Percentiles rank a stretch among this genome's conserved stretches.
Evolutionary conservation across 1,140 invertebrate genomes (phyloP).

Genomic region (Frieseomelitta varia): DNA sequence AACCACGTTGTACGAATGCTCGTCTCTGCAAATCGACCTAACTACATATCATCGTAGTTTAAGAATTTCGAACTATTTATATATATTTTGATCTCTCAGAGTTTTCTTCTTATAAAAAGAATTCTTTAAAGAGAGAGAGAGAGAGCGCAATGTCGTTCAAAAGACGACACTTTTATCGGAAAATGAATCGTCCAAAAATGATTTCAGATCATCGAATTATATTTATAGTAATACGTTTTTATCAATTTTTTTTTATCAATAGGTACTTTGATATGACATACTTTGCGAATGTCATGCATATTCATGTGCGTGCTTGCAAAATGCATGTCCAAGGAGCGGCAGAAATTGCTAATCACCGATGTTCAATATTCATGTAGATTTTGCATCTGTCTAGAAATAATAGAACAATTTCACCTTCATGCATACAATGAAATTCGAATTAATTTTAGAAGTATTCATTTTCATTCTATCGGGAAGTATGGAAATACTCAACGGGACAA

Average conservation of each 20-base stretch:
- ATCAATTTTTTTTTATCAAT: background rate
- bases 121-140: background rate
- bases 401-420: background rate
- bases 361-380: background rate
- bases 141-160: background rate
- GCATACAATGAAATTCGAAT: background rate
- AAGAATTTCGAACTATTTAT: background rate
- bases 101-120: background rate
- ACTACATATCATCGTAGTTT: background rate
- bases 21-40: background rate
- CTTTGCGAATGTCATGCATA: background rate
- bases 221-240: too few relatives aligned
- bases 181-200: background rate
- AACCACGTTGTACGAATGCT: background rate
- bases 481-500: background rate
- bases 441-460: background rate
- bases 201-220: background rate
- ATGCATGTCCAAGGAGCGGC: background rate
- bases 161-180: background rate
- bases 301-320: background rate
- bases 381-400: background rate
- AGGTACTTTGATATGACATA: background rate
- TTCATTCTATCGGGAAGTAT: background rate
- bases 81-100: background rate
- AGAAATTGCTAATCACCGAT: background rate